Evolutionary conservation across 2,113 vertebrate genomes (phyloP).

Genomic region (Onychorhynchus coronatus): DNA sequence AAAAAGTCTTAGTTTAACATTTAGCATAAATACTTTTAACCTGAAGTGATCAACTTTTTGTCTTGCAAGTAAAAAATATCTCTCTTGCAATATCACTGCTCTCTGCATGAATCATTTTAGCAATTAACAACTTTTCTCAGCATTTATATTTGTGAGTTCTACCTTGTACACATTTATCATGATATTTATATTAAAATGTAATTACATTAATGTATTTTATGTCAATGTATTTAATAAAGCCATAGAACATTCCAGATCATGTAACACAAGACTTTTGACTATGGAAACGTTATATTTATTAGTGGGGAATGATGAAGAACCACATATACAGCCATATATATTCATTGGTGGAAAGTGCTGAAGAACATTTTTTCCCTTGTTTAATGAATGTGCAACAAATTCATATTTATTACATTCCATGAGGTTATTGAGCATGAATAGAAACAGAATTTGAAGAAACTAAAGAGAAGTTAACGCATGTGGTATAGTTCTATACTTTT

Average conservation of each 20-base stretch:
- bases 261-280: not conserved
- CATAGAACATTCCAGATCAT: not conserved
- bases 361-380: accelerated
- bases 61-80: not conserved
- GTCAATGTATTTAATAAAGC: not conserved
- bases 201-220: not conserved
- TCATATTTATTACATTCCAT: not conserved
- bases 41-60: not conserved
- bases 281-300: not conserved
- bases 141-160: not conserved
- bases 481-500: not conserved
- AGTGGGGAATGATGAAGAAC: not conserved
- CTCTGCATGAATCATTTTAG: not conserved
- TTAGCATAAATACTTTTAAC: not conserved
- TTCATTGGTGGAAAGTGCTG: not conserved
- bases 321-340: not conserved
- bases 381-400: not conserved
- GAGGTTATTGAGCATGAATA: not conserved
- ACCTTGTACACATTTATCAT: not conserved
- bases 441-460: not conserved
- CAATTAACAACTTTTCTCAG: not conserved
- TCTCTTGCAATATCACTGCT: not conserved
- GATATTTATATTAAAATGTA: not conserved
- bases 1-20: slow-evolving; percentile 15
- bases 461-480: not conserved